Evolutionary conservation across 2,113 vertebrate species (phyloP).

Genomic region (Corythoichthys intestinalis): DNA sequence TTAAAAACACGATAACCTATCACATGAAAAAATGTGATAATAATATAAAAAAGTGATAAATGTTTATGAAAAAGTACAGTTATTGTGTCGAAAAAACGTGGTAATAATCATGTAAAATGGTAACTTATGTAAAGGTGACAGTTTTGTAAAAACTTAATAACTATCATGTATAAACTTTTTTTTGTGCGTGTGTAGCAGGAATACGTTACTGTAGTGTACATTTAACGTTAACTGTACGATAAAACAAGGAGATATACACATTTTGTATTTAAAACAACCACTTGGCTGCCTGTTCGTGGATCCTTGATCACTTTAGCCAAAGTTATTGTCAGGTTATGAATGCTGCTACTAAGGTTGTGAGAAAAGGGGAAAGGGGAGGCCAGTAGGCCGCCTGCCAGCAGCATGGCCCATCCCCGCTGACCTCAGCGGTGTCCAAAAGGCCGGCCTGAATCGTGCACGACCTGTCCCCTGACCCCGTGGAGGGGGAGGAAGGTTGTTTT

Average conservation of each 20-base stretch:
- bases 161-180: too few relatives aligned
- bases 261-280: neutral
- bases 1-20: too few relatives aligned
- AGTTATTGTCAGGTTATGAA: conserved; percentile 68
- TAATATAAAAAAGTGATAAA: too few relatives aligned
- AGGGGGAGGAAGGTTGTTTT: conserved; percentile 41
- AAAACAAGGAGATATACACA: neutral
- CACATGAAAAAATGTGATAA: too few relatives aligned
- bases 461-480: conserved; percentile 64
- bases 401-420: conserved; percentile 64
- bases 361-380: conserved; percentile 39
- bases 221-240: too few relatives aligned
- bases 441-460: conserved; percentile 57
- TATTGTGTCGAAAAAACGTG: too few relatives aligned
- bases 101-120: too few relatives aligned
- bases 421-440: conserved; percentile 59
- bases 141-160: too few relatives aligned
- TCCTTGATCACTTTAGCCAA: conserved; percentile 65
- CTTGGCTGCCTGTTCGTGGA: conserved; percentile 32
- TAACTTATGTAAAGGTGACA: too few relatives aligned
- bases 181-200: too few relatives aligned
- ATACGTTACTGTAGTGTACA: too few relatives aligned
- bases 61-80: too few relatives aligned
- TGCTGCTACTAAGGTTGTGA: conserved; percentile 36
- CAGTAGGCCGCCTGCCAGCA: conserved; percentile 31